A percentile compares a stretch with the other conserved stretches of the same genome.
These are phyloP conservation scores for Schlechtendalia chinensis DNA, from an alignment of 1,140 invertebrate species.

Conservation along the genomic window DNA sequence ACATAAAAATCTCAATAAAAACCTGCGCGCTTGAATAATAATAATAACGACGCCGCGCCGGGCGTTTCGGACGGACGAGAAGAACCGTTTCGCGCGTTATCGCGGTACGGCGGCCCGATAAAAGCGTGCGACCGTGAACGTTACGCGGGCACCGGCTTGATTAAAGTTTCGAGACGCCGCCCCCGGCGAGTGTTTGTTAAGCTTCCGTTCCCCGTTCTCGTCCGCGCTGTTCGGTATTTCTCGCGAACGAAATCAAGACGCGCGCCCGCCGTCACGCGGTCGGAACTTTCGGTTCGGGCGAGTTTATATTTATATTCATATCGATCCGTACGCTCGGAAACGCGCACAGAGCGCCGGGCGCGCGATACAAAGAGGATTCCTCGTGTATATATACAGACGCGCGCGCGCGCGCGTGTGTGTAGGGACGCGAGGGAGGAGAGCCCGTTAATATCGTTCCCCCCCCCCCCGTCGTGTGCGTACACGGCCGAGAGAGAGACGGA, in stretches of 20 bases:
- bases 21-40: not conserved
- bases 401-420: no score
- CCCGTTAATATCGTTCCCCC: not conserved
- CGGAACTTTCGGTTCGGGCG: not conserved
- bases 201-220: no score
- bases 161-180: constrained; percentile 41
- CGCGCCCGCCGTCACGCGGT: not conserved
- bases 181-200: no score
- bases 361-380: no score
- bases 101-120: no score
- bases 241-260: constrained; percentile 34
- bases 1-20: constrained; percentile 41
- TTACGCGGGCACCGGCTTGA: constrained; percentile 46
- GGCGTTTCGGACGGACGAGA: not conserved
- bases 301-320: not conserved
- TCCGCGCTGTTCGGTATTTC: not conserved
- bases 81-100: not conserved
- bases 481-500: no score
- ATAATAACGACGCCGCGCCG: not conserved
- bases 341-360: no score
- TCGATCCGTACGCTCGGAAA: no score
- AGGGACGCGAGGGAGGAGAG: not conserved
- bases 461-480: no score
- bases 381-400: no score
- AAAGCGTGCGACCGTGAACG: constrained; percentile 7